phyloP scores from a whole-genome alignment of 2,797 vertebrate species.

The Gallinago nigripennis region DNA sequence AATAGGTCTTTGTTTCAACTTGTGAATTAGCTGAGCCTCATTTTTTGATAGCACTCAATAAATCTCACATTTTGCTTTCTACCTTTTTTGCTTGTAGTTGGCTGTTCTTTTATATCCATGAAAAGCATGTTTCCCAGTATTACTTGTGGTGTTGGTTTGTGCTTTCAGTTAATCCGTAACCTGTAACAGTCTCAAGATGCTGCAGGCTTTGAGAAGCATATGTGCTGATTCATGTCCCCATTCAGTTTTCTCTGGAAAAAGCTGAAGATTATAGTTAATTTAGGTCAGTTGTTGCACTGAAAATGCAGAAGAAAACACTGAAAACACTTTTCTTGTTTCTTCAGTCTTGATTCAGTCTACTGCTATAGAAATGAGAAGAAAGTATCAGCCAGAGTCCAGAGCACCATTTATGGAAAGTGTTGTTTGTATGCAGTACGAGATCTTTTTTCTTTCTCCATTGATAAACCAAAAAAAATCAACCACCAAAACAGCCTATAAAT shows the following conservation, averaged over 20 bases:
- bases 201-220: not conserved
- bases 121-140: not conserved
- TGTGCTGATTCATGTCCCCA: not conserved
- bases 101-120: not conserved
- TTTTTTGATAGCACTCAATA: not conserved
- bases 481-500: not conserved
- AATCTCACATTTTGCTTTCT: not conserved
- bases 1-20: not conserved
- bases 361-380: not conserved
- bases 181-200: not conserved
- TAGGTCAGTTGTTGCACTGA: not conserved
- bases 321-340: not conserved
- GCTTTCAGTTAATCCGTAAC: not conserved
- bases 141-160: not conserved
- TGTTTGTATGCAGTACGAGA: not conserved
- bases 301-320: not conserved
- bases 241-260: not conserved
- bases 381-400: not conserved
- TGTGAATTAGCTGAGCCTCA: not conserved
- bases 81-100: not conserved
- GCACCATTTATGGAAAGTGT: not conserved
- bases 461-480: not conserved
- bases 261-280: not conserved
- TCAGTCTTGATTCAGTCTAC: not conserved
- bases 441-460: not conserved